Evolutionary conservation across 2,113 vertebrate genomes (phyloP).

Genomic region (Eonycteris spelaea): DNA sequence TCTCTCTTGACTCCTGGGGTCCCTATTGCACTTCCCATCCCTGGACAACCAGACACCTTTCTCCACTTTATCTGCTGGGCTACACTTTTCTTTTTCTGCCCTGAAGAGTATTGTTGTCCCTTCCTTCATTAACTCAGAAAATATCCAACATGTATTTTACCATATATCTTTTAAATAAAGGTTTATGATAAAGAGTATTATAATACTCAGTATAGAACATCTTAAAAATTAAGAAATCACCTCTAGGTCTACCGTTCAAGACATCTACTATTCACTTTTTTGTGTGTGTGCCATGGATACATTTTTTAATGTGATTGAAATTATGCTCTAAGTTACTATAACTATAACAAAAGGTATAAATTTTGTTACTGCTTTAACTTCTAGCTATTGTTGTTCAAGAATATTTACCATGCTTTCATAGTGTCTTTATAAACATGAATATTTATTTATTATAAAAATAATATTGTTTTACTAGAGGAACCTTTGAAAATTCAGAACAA

Average conservation of each 20-base stretch:
- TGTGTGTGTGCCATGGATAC: background rate
- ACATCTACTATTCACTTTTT: background rate
- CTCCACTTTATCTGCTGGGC: background rate
- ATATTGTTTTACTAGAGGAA: background rate
- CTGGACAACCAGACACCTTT: background rate
- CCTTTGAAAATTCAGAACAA: background rate
- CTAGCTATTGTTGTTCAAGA: background rate
- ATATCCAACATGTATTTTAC: too few relatives aligned
- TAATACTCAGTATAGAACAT: background rate
- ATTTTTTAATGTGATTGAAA: background rate
- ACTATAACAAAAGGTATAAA: background rate
- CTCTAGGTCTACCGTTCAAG: background rate
- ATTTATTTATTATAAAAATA: background rate
- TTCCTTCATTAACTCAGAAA: background rate
- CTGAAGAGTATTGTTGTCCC: too few relatives aligned
- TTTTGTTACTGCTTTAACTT: background rate
- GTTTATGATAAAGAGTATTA: background rate
- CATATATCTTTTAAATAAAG: background rate
- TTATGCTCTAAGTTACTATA: background rate
- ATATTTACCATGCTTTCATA: background rate
- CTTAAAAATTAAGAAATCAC: background rate
- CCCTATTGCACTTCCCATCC: rapidly evolving
- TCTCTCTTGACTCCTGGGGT: too few relatives aligned
- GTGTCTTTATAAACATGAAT: background rate
- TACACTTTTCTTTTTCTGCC: background rate